Evolutionary conservation across 2,888 invertebrate species (phyloP).

Genomic region (Microchrysa polita): DNA sequence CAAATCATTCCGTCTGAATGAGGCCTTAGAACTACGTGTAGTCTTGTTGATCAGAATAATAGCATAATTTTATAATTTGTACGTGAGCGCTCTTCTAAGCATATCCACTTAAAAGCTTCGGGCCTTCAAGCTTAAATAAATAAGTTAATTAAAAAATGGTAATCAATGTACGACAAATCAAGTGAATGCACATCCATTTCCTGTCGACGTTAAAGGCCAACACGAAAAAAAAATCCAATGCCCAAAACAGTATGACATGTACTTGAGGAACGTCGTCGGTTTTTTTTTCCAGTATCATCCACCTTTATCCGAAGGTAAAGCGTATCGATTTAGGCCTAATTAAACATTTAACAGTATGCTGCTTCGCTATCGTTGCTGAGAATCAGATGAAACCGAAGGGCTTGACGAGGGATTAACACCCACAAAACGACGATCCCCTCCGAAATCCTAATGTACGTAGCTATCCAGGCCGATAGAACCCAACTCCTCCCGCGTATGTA

Average conservation of each 20-base stretch:
- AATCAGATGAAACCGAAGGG: slow-evolving; percentile 24
- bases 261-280: background rate
- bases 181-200: too few species aligned
- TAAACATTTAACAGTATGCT: slow-evolving; percentile 27
- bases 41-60: too few species aligned
- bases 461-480: background rate
- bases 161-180: too few species aligned
- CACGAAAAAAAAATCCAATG: background rate
- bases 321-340: slow-evolving; percentile 32
- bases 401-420: slow-evolving; percentile 17
- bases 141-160: too few species aligned
- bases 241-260: background rate
- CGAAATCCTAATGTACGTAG: background rate
- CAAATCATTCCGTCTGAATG: too few species aligned
- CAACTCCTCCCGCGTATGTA: background rate
- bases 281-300: background rate
- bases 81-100: too few species aligned
- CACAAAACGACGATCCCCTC: background rate
- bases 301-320: background rate
- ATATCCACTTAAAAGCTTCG: too few species aligned
- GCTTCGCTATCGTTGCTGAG: background rate
- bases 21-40: too few species aligned
- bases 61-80: too few species aligned
- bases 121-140: too few species aligned
- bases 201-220: background rate